phyloP scores from a whole-genome alignment of 2,888 invertebrate genomes.

The Eristalis tenax region DNA sequence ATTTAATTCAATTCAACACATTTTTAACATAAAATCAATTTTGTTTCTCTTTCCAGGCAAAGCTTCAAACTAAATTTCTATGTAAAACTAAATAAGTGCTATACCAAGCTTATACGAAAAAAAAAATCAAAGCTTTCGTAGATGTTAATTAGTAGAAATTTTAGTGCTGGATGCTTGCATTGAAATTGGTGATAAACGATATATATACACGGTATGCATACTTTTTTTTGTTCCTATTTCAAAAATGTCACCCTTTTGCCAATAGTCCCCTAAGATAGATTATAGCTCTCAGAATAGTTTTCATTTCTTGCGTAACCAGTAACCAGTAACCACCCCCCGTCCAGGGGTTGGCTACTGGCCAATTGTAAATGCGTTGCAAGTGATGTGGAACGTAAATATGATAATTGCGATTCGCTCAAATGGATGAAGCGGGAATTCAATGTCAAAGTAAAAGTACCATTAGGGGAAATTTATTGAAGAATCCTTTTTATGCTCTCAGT shows the following conservation, averaged over 20 bases:
- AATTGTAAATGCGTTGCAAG: conserved; percentile 56
- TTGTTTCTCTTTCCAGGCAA: conserved; percentile 76
- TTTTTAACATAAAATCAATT: not conserved
- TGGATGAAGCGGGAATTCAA: conserved; percentile 5
- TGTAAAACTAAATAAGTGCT: conserved; percentile 71
- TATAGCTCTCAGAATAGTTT: conserved; percentile 1
- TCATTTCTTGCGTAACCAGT: not conserved
- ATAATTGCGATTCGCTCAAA: conserved; percentile 14
- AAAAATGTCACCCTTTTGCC: not conserved
- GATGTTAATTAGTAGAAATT: conserved; percentile 74
- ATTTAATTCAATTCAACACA: not conserved
- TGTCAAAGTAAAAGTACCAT: conserved; percentile 52
- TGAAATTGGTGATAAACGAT: conserved; percentile 67
- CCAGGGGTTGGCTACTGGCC: not conserved
- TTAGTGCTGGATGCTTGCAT: conserved; percentile 74
- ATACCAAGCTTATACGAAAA: conserved; percentile 17
- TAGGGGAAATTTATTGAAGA: conserved; percentile 54
- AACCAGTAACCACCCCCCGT: not conserved
- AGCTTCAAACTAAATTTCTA: conserved; percentile 77
- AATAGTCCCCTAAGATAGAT: conserved; percentile 7
- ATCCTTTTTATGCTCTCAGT: conserved; percentile 6
- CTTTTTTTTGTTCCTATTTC: conserved; percentile 3
- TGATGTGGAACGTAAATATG: conserved; percentile 41
- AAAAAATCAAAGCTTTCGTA: conserved; percentile 69
- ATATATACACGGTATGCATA: conserved; percentile 69